Evolutionary conservation across 2,797 vertebrate species (phyloP), one percentile per base, ranked within the genome.

Genomic region (Mus caroli): DNA sequence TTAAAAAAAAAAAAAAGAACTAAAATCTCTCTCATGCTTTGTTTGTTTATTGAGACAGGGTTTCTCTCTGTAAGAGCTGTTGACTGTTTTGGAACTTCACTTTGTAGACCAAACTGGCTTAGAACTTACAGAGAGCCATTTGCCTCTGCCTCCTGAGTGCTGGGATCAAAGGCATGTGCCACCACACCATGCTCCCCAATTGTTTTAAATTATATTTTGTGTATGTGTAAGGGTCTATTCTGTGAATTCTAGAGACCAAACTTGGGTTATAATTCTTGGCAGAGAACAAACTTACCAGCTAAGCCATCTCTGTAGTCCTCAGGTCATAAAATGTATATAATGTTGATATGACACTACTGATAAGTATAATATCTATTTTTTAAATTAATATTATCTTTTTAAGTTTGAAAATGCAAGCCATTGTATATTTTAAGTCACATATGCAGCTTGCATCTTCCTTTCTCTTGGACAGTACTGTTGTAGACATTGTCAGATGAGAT

Each of bases 301-400:
- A n/a, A 71, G 17, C 31, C 60, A n/a, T n/a, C 6, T 46, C 40
- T 17, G 17, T 11, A 26, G 43, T 2, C 26, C 46, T 69, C 46
- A 82, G 11, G 56, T 93, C 96, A 75, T 12, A 22, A 94, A 91
- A 73, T 91, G 67, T 46, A 71, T 28, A 50, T 54, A 83, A 83
- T 90, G 40, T 87, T 92, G 13, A 52, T 79, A 52, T 71, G 79
- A 83, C 76, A 80, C n/a, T 64, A 52, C 86, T 90, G 50, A 28
- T 86, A 87, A 8, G 5, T 80, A 50, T 96, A 94, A 78, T 84
- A 85, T n/a, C 10, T 92, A 60, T 86, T 97, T 56, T 97, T 56
- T 28, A 94, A 82, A 77, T 84, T 75, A 86, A 78, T 73, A 82
- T 85, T 17, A 90, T 22, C 15, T 46, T 84, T 83, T 56, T 34